Base-by-base conservation (phyloP, 2,113 vertebrate genomes). In the Toxotes jaculatrix region DNA sequence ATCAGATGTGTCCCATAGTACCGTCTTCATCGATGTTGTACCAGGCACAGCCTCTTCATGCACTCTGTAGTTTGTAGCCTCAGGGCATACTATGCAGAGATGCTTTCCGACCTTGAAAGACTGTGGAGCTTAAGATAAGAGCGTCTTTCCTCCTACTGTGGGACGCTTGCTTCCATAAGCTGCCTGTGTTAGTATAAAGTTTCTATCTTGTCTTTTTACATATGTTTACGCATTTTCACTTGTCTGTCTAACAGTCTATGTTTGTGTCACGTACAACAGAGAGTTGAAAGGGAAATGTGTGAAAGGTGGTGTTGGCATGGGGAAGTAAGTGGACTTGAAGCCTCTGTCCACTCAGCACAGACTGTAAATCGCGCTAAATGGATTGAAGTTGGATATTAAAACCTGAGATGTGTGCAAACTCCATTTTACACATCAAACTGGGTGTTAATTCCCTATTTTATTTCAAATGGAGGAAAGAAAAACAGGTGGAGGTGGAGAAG, bases 341-440 rank as follows among this genome's bases (percentile, higher is more conserved):
- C 27, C 32, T 53, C 9, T 4, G 5, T 42, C 73, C 27, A 38
- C 21, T 60, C 16, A 9, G n/a, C n/a, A 32, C 6, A 4, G 14
- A n/a, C 13, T 23, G 36, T 47, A n/a, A 74, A 9, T 55, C 32
- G 67, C 45, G 55, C 27, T 59, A 23, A 36, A 59, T 32, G 45
- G 62, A n/a, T 63, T 53, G 38, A 12, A 17, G 42, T 13, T 83
- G 49, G n/a, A 68, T 61, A 65, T 68, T 43, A 60, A 32, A 51
- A 65, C 7, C 53, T 40, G 23, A 47, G 65, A 84, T 76, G 40
- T 79, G 56, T 84, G 56, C 38, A 64, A 60, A 79, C 32, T 62
- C 27, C 36, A 19, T 60, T 85, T 80, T 83, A 73, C 72, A 71
- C 72, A 62, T 75, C 70, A 62, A 75, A 49, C 76, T 56, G 12